Evolutionary conservation across 2,797 vertebrate species (phyloP).

Genomic region (Tangara arthus): DNA sequence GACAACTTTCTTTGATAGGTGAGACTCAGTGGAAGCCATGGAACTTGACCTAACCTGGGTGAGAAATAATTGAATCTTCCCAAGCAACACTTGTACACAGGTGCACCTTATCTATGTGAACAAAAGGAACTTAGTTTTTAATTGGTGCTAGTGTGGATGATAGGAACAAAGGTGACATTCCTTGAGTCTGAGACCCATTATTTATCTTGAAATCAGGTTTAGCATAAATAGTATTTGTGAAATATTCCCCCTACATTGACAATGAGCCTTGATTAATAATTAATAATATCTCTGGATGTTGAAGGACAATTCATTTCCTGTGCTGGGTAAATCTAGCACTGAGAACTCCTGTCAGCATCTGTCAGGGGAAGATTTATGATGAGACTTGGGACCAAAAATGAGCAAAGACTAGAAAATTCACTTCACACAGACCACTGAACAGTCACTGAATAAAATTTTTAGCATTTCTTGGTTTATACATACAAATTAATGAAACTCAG

Average conservation of each 20-base stretch:
- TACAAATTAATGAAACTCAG: background rate
- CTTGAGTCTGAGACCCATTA: background rate
- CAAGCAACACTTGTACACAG: background rate
- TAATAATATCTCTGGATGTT: constrained; percentile 1
- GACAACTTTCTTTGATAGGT: background rate
- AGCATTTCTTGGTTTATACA: background rate
- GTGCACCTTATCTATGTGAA: background rate
- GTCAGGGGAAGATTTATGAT: background rate
- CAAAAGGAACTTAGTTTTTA: background rate
- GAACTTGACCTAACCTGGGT: background rate
- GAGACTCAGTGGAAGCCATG: background rate
- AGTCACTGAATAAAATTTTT: background rate
- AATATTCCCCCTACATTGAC: background rate
- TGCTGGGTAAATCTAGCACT: background rate
- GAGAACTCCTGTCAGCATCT: background rate
- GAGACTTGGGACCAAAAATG: background rate
- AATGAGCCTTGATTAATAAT: constrained; percentile 32
- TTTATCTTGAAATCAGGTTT: constrained; percentile 3
- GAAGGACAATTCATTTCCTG: background rate
- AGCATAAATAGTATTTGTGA: background rate
- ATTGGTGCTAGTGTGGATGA: background rate
- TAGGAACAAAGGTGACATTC: constrained; percentile 18
- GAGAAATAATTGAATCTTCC: background rate
- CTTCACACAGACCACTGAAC: background rate
- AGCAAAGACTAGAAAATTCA: background rate